Evolutionary conservation across 2,113 vertebrate species (phyloP), one percentile per base, ranked within the genome.

Genomic region (Oncorhynchus mykiss): DNA sequence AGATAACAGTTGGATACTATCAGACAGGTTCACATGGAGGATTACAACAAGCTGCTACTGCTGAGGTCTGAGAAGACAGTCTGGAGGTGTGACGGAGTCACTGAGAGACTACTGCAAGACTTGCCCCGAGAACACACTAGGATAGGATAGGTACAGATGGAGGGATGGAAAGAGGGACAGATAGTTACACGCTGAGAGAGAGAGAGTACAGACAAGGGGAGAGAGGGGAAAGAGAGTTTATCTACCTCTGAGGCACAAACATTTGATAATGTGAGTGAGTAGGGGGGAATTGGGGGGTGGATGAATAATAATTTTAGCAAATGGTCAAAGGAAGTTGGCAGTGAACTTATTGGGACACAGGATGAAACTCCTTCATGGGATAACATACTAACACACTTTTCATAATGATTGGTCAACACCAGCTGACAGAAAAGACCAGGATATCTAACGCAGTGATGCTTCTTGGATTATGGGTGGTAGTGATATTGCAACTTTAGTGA

Each of bases 211-310:
- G 22, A 67, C 14, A 67, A 24, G 62, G 57, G 31, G 51, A 77
- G 66, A 74, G 72, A 9, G 39, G 73, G 77, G 72, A 48, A 18
- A 5, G 16, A 49, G 69, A 70, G 64, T 78, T 5, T 81, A 54
- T 70, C 82, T 83, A 80, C 73, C 27, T 74, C 71, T 78, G 67
- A 83, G 84, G 82, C 82, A 82, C 79, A 64, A 74, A 71, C 45
- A 48, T 86, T 81, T 78, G n/a, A 71, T 54, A 45, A 45, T 45
- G 78, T 64, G 73, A 75, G 71, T 71, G 62, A 77, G 64, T 27
- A 66, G 13, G 66, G 13, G 24, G 29, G 45, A 54, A 75, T 66
- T 9, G 45, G 39, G 71, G 59, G 57, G 25, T 31, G 62, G 72
- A 81, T 31, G 14, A 68, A 72, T 45, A 45, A 54, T 18, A 5